These are phyloP conservation scores for Drosophila ustulata DNA, from an alignment of 2,888 invertebrate genomes.

Conservation along the genomic window DNA sequence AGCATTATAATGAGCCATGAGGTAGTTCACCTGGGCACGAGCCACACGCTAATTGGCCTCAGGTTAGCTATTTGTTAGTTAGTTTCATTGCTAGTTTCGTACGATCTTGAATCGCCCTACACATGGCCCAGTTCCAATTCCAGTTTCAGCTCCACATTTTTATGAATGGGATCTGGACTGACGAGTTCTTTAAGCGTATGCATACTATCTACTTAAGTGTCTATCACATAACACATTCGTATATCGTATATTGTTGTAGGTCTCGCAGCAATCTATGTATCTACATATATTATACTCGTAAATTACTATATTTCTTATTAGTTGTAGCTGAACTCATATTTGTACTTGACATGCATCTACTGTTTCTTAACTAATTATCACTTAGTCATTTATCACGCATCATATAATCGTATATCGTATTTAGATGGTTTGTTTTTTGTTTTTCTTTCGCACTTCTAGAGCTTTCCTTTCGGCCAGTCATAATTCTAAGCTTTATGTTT, in stretches of 20 bases:
- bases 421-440: slow-evolving; percentile 13
- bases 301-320: slow-evolving; percentile 20
- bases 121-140: slow-evolving; percentile 44
- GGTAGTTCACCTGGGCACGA: slow-evolving; percentile 77
- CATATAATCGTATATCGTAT: slow-evolving; percentile 30
- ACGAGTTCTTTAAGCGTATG: slow-evolving; percentile 16
- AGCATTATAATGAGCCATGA: slow-evolving; percentile 66
- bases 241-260: slow-evolving; percentile 4
- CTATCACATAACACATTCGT: slow-evolving; percentile 14
- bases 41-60: slow-evolving; percentile 60
- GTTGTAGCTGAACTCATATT: slow-evolving; percentile 10
- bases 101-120: slow-evolving; percentile 67
- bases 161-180: slow-evolving; percentile 46
- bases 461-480: slow-evolving; percentile 53
- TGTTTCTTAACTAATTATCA: slow-evolving; percentile 50
- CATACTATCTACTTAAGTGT: slow-evolving; percentile 5
- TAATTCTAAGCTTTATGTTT: slow-evolving; percentile 46
- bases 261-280: slow-evolving; percentile 12
- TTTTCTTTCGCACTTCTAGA: slow-evolving; percentile 40
- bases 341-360: slow-evolving; percentile 50
- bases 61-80: slow-evolving; percentile 30
- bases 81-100: slow-evolving; percentile 26
- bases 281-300: slow-evolving; percentile 14
- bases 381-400: slow-evolving; percentile 46
- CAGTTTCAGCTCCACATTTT: slow-evolving; percentile 30